Percentiles rank a stretch among this genome's conserved stretches.
Conservation (phyloP, 2,113 vertebrate genomes). For the Acanthisitta chloris region DNA sequence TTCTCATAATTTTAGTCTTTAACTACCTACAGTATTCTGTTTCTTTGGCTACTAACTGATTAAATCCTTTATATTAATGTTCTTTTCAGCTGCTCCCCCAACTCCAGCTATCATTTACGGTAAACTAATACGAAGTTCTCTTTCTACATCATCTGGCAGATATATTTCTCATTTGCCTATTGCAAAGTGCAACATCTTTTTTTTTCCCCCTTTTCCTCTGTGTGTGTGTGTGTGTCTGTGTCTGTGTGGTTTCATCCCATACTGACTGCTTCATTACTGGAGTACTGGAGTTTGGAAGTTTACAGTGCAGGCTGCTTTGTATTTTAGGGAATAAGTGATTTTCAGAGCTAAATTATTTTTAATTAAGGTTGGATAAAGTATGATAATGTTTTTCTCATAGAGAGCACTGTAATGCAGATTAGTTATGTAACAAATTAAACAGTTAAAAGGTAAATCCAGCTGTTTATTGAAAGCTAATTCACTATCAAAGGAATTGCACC, state of each 20-base stretch:
- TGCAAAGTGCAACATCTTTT: background rate
- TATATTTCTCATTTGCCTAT: conserved; percentile 36
- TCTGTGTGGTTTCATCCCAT: background rate
- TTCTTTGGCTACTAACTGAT: conserved; percentile 75
- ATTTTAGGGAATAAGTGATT: background rate
- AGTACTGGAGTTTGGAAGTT: background rate
- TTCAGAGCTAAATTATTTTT: background rate
- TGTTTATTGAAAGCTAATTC: background rate
- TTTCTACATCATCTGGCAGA: conserved; percentile 58
- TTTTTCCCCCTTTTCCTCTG: background rate
- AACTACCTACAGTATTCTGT: conserved; percentile 44
- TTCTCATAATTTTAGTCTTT: conserved; percentile 24
- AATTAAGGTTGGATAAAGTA: background rate
- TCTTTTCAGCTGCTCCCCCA: conserved; percentile 89
- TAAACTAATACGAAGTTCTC: conserved; percentile 82
- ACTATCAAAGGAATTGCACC: background rate
- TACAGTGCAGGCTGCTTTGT: background rate
- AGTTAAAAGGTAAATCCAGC: background rate
- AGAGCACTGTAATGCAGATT: background rate
- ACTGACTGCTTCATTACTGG: conserved; percentile 15
- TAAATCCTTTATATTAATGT: conserved; percentile 84
- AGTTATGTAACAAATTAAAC: background rate
- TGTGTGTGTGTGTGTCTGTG: background rate
- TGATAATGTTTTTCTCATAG: background rate
- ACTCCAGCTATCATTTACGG: conserved; percentile 89